phyloP scores from a whole-genome alignment of 2,888 invertebrate species.

The Pristionchus maxplancki region DNA sequence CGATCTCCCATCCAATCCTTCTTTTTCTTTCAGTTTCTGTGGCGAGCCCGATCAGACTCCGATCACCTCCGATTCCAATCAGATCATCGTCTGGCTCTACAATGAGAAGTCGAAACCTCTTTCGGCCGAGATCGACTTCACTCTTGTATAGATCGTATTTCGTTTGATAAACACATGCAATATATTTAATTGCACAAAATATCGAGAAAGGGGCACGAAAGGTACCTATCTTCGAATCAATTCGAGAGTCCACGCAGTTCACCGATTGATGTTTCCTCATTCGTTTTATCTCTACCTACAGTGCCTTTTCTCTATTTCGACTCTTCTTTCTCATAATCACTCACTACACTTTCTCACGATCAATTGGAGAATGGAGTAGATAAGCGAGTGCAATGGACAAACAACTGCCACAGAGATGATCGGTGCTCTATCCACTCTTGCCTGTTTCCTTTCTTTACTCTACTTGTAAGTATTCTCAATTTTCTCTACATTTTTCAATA shows the following conservation, averaged over 20 bases:
- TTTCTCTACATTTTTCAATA: no score
- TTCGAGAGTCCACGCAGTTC: no score
- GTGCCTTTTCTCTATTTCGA: background rate
- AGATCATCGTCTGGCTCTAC: slow-evolving; percentile 35
- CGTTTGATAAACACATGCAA: background rate
- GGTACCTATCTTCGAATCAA: background rate
- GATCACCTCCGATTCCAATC: background rate
- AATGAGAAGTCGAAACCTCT: background rate
- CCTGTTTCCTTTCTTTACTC: background rate
- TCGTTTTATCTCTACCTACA: background rate
- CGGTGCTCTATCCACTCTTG: background rate
- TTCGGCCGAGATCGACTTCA: background rate
- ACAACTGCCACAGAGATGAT: background rate
- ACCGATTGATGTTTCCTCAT: background rate
- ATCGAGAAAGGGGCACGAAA: background rate
- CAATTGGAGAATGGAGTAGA: background rate
- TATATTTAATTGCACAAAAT: no score
- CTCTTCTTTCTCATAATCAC: slow-evolving; percentile 27
- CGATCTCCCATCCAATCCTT: background rate
- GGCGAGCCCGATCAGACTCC: slow-evolving; percentile 19
- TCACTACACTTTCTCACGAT: slow-evolving; percentile 2
- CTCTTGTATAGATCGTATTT: background rate
- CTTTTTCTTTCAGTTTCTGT: background rate
- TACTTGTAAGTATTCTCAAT: background rate
- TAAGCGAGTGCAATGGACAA: background rate